Percentiles rank a stretch among this genome's conserved stretches.
These are phyloP conservation scores for Phacellophora camtschatica DNA, from an alignment of 30 jellyfish, hydroid and myxozoan species.

Conservation along the genomic window DNA sequence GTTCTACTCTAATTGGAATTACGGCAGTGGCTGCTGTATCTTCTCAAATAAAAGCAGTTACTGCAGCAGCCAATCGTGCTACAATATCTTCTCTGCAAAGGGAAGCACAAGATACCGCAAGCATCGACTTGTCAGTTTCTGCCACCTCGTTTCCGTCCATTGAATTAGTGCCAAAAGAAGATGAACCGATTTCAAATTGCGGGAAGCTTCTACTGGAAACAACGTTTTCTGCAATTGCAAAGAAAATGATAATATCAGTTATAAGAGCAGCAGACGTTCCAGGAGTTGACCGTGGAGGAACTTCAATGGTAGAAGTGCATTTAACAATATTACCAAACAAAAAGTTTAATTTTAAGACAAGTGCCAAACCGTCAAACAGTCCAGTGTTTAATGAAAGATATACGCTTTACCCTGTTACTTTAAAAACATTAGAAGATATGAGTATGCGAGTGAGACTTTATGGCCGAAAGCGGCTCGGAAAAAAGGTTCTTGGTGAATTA, in stretches of 20 bases:
- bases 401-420: slow-evolving; percentile 51
- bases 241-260: slow-evolving; percentile 76
- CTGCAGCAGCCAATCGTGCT: background rate
- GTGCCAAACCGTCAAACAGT: slow-evolving; percentile 56
- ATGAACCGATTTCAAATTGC: slow-evolving; percentile 69
- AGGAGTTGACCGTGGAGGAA: slow-evolving; percentile 84
- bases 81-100: background rate
- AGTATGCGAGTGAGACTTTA: slow-evolving; percentile 79
- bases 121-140: slow-evolving; percentile 48
- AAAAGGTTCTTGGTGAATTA: slow-evolving; percentile 77
- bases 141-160: slow-evolving; percentile 59
- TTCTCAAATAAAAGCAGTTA: background rate
- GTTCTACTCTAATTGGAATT: slow-evolving; percentile 3
- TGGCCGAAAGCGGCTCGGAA: slow-evolving; percentile 61
- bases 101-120: slow-evolving; percentile 38
- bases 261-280: slow-evolving; percentile 81
- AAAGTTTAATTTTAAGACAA: slow-evolving; percentile 66
- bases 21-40: background rate
- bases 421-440: slow-evolving; percentile 61
- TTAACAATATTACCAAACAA: slow-evolving; percentile 73
- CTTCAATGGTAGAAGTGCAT: slow-evolving; percentile 75
- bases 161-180: slow-evolving; percentile 56
- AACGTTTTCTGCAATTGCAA: slow-evolving; percentile 82
- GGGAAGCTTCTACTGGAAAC: slow-evolving; percentile 71
- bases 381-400: slow-evolving; percentile 78